Evolutionary conservation across 1,140 invertebrate genomes (phyloP), one percentile per base, ranked within the genome.

Genomic region (Macrobrachium rosenbergii): DNA sequence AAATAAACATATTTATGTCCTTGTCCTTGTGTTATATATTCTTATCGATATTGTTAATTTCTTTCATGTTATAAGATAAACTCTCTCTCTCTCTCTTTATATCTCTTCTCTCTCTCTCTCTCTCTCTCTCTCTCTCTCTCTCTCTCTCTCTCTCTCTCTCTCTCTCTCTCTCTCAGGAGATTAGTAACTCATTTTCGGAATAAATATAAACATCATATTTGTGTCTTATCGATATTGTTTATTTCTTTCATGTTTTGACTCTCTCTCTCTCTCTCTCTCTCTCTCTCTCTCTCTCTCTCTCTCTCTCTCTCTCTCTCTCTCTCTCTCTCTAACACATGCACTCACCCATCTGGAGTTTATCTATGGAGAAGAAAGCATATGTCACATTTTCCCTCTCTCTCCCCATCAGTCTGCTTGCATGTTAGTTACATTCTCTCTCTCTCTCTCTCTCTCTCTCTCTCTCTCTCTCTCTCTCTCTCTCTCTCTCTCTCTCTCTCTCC

Each of bases 61-160:
- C n/a, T n/a, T n/a, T n/a, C n/a, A n/a, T n/a, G n/a, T n/a, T n/a
- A n/a, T n/a, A n/a, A n/a, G n/a, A n/a, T n/a, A 37, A 3, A 37
- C 28, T 37, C 28, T 2, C n/a, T 21, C n/a, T 59, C 64, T 28
- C 28, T 52, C 52, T 45, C 77, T 45, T 11, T 16, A 5, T 16
- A 5, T 45, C 77, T 16, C 52, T 45, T n/a, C 52, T 16, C 45
- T 45, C 77, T n/a, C 77, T 16, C n/a, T 21, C n/a, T 59, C 64
- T 28, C 28, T 52, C 52, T 45, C 77, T 45, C 52, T 16, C 52
- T 16, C 52, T 45, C 77, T 16, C 52, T 45, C 45, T 83, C 58
- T 28, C 82, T 59, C 72, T n/a, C 69, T 69, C 28, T 59, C 45
- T 37, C 60, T 80, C 78, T 64, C 10, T 59, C 78, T 80, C 78